Evolutionary conservation across 2,888 invertebrate species (phyloP).

Genomic region (Aproaerema taeniolella): DNA sequence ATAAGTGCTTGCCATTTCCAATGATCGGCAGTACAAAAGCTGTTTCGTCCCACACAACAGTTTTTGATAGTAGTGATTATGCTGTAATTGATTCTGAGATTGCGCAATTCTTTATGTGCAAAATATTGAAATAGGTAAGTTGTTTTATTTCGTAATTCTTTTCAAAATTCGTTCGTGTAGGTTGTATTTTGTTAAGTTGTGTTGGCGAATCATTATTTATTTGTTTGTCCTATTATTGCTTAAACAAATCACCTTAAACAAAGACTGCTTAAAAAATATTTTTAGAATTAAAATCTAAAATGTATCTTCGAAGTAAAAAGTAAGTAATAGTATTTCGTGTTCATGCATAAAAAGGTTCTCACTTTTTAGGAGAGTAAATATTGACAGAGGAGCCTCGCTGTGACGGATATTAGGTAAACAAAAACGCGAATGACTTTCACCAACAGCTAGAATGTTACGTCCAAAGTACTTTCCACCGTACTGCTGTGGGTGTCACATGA

Average conservation of each 20-base stretch:
- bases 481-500: conserved; percentile 54
- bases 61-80: conserved; percentile 20
- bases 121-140: conserved; percentile 14
- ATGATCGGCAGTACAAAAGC: conserved; percentile 31
- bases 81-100: conserved; percentile 14
- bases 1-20: conserved; percentile 35
- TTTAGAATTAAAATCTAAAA: not conserved
- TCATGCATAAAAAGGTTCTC: conserved; percentile 23
- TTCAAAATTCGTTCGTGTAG: not conserved
- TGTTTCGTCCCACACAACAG: conserved; percentile 37
- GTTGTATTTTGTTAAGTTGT: not conserved
- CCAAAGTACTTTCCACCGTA: conserved; percentile 62
- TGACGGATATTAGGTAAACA: conserved; percentile 42
- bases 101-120: conserved; percentile 21
- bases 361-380: too few species aligned
- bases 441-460: conserved; percentile 35
- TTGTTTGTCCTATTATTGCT: too few species aligned
- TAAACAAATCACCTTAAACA: too few species aligned
- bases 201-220: not conserved
- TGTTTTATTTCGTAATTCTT: conserved; percentile 9
- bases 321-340: conserved; percentile 18
- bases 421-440: conserved; percentile 64
- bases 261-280: too few species aligned
- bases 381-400: conserved; percentile 39
- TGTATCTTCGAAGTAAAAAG: not conserved